Evolutionary conservation across 2,888 invertebrate species (phyloP).

Genomic region (Eristalis intricaria): DNA sequence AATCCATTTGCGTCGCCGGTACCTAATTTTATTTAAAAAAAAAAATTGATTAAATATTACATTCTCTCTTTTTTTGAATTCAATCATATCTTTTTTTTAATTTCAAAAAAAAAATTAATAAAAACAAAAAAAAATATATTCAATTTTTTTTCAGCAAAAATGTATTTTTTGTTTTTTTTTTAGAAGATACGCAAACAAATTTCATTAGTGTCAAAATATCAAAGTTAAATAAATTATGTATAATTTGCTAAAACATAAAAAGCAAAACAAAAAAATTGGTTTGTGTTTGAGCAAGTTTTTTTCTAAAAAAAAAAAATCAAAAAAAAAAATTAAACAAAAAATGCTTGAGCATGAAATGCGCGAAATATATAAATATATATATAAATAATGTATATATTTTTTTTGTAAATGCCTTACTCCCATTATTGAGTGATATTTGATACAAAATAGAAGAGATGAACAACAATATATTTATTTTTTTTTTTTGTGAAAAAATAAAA

Average conservation of each 20-base stretch:
- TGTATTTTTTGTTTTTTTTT: background rate
- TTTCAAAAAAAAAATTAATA: background rate
- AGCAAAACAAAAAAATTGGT: conserved; percentile 37
- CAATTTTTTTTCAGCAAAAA: background rate
- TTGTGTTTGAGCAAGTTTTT: conserved; percentile 20
- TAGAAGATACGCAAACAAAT: conserved; percentile 54
- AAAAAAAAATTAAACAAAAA: conserved; percentile 15
- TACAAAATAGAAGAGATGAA: too few species aligned
- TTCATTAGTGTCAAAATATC: conserved; percentile 51
- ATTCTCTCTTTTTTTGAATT: too few species aligned
- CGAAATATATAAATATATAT: conserved; percentile 3
- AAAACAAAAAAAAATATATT: background rate
- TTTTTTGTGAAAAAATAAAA: background rate
- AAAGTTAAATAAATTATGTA: conserved; percentile 1
- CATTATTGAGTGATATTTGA: conserved; percentile 38
- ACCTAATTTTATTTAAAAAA: conserved; percentile 83
- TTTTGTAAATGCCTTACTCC: conserved; percentile 29
- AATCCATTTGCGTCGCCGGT: conserved; percentile 94
- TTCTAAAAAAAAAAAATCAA: background rate
- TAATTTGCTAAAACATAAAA: conserved; percentile 46
- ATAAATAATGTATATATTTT: too few species aligned
- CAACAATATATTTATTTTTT: background rate
- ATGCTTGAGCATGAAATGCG: conserved; percentile 57
- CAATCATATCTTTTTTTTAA: too few species aligned
- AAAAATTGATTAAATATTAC: background rate